A percentile compares a stretch with the other conserved stretches of the same genome.
Evolutionary conservation across 2,797 vertebrate genomes (phyloP).

Genomic region (Monodelphis domestica): DNA sequence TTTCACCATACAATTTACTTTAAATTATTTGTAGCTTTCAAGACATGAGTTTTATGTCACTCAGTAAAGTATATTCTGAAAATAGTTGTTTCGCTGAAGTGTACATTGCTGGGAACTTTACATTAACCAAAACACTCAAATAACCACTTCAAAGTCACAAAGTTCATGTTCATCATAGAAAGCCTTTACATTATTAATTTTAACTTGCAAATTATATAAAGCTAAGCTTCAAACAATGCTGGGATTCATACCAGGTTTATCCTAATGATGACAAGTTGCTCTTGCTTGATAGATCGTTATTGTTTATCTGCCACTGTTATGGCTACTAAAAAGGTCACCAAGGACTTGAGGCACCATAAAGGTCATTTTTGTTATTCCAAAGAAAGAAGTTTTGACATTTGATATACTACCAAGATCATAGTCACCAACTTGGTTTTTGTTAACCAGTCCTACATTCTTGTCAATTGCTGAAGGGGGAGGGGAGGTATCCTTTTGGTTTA

Average conservation of each 20-base stretch:
- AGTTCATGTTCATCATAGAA: conserved; percentile 60
- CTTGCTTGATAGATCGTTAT: conserved; percentile 75
- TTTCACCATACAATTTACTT: conserved; percentile 78
- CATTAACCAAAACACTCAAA: conserved; percentile 66
- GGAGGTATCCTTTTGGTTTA: not conserved
- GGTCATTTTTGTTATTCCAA: conserved; percentile 82
- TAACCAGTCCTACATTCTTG: conserved; percentile 48
- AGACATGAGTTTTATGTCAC: conserved; percentile 71
- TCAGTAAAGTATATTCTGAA: conserved; percentile 67
- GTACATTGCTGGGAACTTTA: conserved; percentile 67
- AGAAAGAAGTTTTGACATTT: conserved; percentile 77
- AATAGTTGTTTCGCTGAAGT: conserved; percentile 65
- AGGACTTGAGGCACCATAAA: conserved; percentile 79
- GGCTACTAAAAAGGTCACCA: conserved; percentile 83
- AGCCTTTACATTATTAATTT: conserved; percentile 55
- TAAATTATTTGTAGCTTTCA: conserved; percentile 62
- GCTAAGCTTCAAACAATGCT: not conserved
- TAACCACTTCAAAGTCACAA: conserved; percentile 62
- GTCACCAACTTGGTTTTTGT: conserved; percentile 61
- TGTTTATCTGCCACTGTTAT: conserved; percentile 84
- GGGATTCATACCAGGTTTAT: conserved; percentile 48
- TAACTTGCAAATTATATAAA: conserved; percentile 52
- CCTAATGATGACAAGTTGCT: conserved; percentile 60
- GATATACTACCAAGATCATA: conserved; percentile 80
- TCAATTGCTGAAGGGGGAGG: conserved; percentile 56